Conservation (phyloP, 2,888 invertebrate genomes). For the Coenonympha glycerion region DNA sequence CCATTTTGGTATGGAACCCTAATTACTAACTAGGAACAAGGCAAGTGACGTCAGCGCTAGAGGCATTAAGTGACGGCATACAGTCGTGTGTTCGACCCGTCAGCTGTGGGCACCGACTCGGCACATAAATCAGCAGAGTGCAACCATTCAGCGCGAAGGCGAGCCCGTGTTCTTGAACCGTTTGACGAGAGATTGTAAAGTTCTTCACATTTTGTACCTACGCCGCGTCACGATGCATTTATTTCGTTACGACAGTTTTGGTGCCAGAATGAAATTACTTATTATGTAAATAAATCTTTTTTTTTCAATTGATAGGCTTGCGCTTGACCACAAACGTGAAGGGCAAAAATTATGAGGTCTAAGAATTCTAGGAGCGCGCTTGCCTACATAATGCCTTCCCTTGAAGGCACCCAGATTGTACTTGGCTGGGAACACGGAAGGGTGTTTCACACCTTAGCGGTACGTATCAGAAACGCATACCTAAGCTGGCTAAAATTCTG, state of each 20-base stretch:
- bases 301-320: no score
- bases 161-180: slow-evolving; percentile 38
- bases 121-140: slow-evolving; percentile 10
- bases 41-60: background rate
- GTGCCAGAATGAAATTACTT: background rate
- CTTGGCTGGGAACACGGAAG: no score
- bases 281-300: no score
- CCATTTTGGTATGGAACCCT: no score
- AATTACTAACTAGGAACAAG: background rate
- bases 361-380: no score
- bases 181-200: slow-evolving; percentile 30
- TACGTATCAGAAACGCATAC: no score
- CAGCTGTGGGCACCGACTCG: background rate
- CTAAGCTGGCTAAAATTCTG: no score
- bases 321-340: no score
- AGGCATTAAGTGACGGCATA: background rate
- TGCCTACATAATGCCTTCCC: no score
- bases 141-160: slow-evolving; percentile 31
- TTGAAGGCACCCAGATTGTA: no score
- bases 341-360: no score
- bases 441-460: no score
- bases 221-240: slow-evolving; percentile 16
- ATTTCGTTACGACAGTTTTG: background rate
- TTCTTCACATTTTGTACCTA: slow-evolving; percentile 24
- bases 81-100: background rate